Evolutionary conservation across 2,113 vertebrate species (phyloP).

Genomic region (Stegastes partitus): DNA sequence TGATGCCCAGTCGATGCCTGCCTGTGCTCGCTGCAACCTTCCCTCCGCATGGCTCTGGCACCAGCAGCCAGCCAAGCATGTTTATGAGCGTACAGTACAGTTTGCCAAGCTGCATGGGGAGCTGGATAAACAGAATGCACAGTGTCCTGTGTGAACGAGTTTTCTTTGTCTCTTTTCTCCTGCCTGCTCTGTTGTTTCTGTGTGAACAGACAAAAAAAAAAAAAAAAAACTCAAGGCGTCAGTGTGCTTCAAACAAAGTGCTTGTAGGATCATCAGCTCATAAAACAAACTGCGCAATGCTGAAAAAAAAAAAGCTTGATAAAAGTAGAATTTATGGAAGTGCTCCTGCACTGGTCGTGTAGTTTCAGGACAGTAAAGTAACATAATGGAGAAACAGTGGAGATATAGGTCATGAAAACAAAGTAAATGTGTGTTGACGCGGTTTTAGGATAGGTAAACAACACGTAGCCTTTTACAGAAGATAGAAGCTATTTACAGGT

Average conservation of each 20-base stretch:
- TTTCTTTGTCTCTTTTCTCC: constrained; percentile 47
- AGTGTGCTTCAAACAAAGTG: constrained; percentile 49
- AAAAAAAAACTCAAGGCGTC: neutral
- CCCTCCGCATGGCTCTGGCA: constrained; percentile 70
- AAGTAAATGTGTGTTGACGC: no score
- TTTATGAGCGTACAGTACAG: constrained; percentile 49
- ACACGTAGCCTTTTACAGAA: no score
- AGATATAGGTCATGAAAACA: no score
- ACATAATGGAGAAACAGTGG: no score
- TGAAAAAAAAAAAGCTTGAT: no score
- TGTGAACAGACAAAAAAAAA: constrained; percentile 39
- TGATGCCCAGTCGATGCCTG: constrained; percentile 67
- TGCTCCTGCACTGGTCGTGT: no score
- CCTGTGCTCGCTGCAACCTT: constrained; percentile 60
- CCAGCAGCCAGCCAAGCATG: constrained; percentile 75
- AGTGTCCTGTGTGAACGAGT: constrained; percentile 38
- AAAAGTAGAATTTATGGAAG: no score
- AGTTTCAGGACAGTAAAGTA: no score
- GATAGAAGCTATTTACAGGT: no score
- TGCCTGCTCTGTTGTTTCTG: constrained; percentile 62
- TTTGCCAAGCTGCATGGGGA: constrained; percentile 74
- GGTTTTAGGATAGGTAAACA: no score
- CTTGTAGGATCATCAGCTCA: neutral
- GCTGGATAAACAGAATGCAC: constrained; percentile 60
- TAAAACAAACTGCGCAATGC: neutral